A percentile compares a stretch with the other conserved stretches of the same genome.
phyloP scores from a whole-genome alignment of 2,113 vertebrate genomes.

The Actinemys pallida region DNA sequence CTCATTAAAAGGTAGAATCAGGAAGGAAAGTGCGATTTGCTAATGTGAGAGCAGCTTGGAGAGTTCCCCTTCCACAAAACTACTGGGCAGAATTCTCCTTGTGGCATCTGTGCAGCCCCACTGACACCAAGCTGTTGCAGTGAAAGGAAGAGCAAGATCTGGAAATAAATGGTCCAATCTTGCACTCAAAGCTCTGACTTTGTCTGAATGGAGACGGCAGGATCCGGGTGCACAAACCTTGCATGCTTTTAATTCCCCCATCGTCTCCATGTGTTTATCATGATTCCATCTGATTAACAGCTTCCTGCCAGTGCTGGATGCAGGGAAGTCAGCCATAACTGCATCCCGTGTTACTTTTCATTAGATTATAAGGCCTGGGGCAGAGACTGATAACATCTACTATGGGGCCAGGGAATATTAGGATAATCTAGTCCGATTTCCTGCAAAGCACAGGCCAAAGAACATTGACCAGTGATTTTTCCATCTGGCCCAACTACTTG shows the following conservation, averaged over 20 bases:
- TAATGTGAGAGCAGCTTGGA: background rate
- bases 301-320: background rate
- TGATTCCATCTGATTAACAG: background rate
- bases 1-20: background rate
- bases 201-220: background rate
- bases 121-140: background rate
- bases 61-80: background rate
- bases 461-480: fast-evolving
- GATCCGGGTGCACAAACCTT: too few species aligned
- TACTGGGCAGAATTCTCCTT: background rate
- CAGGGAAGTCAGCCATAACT: background rate
- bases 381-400: background rate
- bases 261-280: background rate
- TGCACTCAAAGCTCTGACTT: background rate
- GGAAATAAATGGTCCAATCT: background rate
- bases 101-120: background rate
- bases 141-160: background rate
- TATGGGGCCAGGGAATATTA: background rate
- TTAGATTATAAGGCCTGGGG: background rate
- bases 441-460: background rate
- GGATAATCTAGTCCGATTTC: background rate
- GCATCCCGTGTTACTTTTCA: background rate
- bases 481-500: background rate
- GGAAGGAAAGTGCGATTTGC: fast-evolving
- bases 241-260: background rate